These are phyloP conservation scores for Lepidostoma basale DNA, from an alignment of 1,140 invertebrate species.

Conservation along the genomic window DNA sequence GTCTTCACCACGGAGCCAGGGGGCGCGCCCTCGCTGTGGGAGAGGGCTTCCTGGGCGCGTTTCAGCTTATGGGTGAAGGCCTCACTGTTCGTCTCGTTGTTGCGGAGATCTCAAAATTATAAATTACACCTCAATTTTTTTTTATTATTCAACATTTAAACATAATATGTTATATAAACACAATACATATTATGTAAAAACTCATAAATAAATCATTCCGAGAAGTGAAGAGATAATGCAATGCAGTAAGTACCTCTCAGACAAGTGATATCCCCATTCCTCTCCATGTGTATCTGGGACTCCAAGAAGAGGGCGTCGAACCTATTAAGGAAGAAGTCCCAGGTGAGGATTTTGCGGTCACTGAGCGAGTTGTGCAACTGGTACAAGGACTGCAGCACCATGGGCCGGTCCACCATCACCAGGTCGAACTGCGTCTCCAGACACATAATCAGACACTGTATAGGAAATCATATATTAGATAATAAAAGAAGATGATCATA, in stretches of 20 bases:
- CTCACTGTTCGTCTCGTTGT: slow-evolving; percentile 89
- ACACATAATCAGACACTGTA: slow-evolving; percentile 82
- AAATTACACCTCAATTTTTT: too few relatives aligned
- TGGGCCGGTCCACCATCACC: slow-evolving; percentile 94
- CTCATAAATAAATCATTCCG: not conserved
- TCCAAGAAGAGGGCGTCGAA: slow-evolving; percentile 97
- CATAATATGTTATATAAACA: not conserved
- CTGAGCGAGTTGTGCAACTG: slow-evolving; percentile 92
- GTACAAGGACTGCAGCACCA: slow-evolving; percentile 96
- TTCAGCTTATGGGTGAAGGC: slow-evolving; percentile 86
- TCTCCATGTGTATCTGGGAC: slow-evolving; percentile 89
- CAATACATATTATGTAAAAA: not conserved
- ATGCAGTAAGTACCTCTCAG: slow-evolving; percentile 70
- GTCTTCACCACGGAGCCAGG: slow-evolving; percentile 73
- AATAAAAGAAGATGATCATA: too few relatives aligned
- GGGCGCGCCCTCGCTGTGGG: slow-evolving; percentile 65
- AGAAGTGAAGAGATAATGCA: slow-evolving; percentile 2
- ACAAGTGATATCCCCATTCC: slow-evolving; percentile 79
- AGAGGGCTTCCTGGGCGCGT: slow-evolving; percentile 88
- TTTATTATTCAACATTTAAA: not conserved
- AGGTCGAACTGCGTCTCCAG: slow-evolving; percentile 92
- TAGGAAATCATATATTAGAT: too few relatives aligned
- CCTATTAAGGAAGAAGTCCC: slow-evolving; percentile 98
- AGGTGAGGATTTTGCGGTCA: slow-evolving; percentile 88
- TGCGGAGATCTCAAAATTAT: slow-evolving; percentile 77